phyloP scores from a whole-genome alignment of 2,888 invertebrate genomes.

The Pandemis cinnamomeana region DNA sequence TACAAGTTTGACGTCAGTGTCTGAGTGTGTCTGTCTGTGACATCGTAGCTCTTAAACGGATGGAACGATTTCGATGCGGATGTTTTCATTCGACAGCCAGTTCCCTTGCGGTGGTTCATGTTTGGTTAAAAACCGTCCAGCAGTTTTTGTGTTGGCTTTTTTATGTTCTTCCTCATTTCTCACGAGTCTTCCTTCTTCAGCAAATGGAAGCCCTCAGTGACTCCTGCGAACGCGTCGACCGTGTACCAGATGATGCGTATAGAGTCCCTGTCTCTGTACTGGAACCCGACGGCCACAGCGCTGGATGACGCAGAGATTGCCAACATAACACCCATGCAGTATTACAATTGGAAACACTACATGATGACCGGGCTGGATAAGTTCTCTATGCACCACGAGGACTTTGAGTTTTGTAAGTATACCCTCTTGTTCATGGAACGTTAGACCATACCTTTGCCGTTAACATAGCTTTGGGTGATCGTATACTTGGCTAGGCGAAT shows the following conservation, averaged over 20 bases:
- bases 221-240: constrained; percentile 83
- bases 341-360: constrained; percentile 89
- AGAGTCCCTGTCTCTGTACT: constrained; percentile 90
- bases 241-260: constrained; percentile 91
- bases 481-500: too few relatives aligned
- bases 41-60: too few relatives aligned
- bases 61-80: too few relatives aligned
- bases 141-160: too few relatives aligned
- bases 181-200: constrained; percentile 58
- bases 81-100: too few relatives aligned
- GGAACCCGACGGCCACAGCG: constrained; percentile 86
- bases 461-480: too few relatives aligned
- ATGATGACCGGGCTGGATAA: constrained; percentile 90
- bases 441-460: too few relatives aligned
- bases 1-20: too few relatives aligned
- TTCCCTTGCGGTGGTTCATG: too few relatives aligned
- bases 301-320: constrained; percentile 82
- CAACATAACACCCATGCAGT: constrained; percentile 83
- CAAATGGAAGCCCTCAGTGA: constrained; percentile 90
- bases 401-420: constrained; percentile 91
- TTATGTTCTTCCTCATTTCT: not conserved
- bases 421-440: not conserved
- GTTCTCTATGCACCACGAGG: constrained; percentile 90
- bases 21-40: too few relatives aligned
- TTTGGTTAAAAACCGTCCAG: too few relatives aligned